Percentiles rank a stretch among this genome's conserved stretches.
Conservation (phyloP, 2,888 invertebrate genomes). For the Apodemia duryi region DNA sequence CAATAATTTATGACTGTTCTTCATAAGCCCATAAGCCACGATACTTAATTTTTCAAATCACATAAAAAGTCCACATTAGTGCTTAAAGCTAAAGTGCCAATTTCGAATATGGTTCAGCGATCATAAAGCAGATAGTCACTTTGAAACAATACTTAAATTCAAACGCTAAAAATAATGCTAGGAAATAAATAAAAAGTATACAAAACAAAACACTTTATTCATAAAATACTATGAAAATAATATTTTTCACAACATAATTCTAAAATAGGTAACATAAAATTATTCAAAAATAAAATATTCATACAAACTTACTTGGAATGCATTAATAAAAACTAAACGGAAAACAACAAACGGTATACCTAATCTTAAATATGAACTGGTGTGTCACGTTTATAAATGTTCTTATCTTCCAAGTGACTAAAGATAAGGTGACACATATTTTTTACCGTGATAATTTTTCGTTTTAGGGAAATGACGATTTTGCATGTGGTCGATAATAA, state of each 20-base stretch:
- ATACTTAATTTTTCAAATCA: too few relatives aligned
- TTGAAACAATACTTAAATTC: too few relatives aligned
- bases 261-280: slow-evolving; percentile 29
- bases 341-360: slow-evolving; percentile 6
- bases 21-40: too few relatives aligned
- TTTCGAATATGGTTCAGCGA: too few relatives aligned
- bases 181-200: slow-evolving; percentile 16
- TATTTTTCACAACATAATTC: slow-evolving; percentile 11
- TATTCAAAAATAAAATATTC: slow-evolving; percentile 44
- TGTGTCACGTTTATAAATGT: neutral
- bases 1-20: too few relatives aligned
- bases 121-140: too few relatives aligned
- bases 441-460: slow-evolving; percentile 9
- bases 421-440: slow-evolving; percentile 2
- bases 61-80: too few relatives aligned
- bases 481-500: neutral
- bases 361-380: neutral
- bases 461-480: neutral
- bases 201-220: slow-evolving; percentile 21
- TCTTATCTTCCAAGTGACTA: neutral
- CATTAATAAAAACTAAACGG: slow-evolving; percentile 20
- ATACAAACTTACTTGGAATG: slow-evolving; percentile 41
- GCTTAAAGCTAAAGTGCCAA: too few relatives aligned
- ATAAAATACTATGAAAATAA: slow-evolving; percentile 23
- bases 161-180: neutral